phyloP scores from a whole-genome alignment of 2,888 invertebrate species.

The Apotomis capreana region DNA sequence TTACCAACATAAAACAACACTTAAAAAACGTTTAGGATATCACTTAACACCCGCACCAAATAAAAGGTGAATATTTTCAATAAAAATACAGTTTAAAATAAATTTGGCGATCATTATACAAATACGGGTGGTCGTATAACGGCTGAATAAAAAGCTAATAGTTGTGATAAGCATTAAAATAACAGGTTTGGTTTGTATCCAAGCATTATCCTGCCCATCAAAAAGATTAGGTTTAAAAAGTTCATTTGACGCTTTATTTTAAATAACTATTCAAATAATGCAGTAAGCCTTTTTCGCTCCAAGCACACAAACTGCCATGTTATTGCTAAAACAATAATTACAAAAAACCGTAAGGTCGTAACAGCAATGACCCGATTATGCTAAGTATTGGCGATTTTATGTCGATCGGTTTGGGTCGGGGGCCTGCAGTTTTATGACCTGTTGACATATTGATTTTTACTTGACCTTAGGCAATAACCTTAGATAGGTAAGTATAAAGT shows the following conservation, averaged over 20 bases:
- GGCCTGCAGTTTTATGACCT: constrained; percentile 1
- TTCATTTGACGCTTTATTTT: not conserved
- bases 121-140: constrained; percentile 17
- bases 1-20: not conserved
- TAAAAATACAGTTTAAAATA: constrained; percentile 3
- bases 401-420: not conserved
- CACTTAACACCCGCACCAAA: no score
- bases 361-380: constrained; percentile 19
- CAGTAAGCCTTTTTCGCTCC: not conserved
- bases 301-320: not conserved
- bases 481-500: no score
- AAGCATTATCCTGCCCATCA: constrained; percentile 3
- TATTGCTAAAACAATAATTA: not conserved
- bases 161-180: constrained; percentile 6
- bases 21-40: not conserved
- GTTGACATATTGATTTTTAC: not conserved
- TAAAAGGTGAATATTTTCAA: not conserved
- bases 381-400: not conserved
- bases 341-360: constrained; percentile 15
- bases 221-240: not conserved
- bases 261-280: no score
- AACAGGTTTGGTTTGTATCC: not conserved
- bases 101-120: constrained; percentile 4
- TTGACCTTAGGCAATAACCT: no score
- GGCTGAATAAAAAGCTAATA: not conserved